A percentile compares a stretch with the other conserved stretches of the same genome.
phyloP scores from a whole-genome alignment of 92 coral and sea anemone genomes.

The Actinostola sp. region DNA sequence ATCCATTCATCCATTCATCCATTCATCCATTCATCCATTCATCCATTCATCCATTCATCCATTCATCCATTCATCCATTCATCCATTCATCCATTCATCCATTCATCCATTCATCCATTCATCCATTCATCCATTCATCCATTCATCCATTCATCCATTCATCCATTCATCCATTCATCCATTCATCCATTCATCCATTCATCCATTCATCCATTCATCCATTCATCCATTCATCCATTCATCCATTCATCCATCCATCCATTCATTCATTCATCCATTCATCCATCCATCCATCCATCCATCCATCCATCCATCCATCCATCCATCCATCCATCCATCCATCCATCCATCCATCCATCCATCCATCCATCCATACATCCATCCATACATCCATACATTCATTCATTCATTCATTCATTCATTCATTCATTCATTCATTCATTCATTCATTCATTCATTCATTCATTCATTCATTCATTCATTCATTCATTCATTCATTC shows the following conservation, averaged over 20 bases:
- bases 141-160: no score
- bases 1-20: no score
- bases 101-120: no score
- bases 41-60: no score
- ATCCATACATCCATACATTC: conserved; percentile 3
- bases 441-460: conserved; percentile 9
- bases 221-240: no score
- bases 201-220: no score
- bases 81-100: no score
- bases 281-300: background rate
- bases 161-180: no score
- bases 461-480: background rate
- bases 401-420: conserved; percentile 6
- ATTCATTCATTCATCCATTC: background rate
- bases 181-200: no score
- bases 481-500: background rate
- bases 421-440: conserved; percentile 11
- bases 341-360: background rate
- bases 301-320: background rate
- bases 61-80: no score
- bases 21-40: no score
- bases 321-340: background rate
- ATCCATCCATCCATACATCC: background rate
- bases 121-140: no score
- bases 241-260: background rate